Conservation (phyloP, 2,888 invertebrate genomes). For the Drosophila nigritarsus region DNA sequence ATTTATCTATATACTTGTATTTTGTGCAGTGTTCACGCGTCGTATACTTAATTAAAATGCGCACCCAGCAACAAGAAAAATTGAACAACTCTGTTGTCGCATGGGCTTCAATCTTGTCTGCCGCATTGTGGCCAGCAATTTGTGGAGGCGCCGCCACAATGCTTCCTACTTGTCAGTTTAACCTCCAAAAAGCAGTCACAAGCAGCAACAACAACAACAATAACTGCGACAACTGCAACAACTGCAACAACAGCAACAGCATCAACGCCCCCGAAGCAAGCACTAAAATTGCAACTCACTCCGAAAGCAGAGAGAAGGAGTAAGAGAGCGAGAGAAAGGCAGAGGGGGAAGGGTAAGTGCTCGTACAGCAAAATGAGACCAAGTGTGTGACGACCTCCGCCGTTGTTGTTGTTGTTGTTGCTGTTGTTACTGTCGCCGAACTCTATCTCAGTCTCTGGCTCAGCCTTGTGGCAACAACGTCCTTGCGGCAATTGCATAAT, state of each 20-base stretch:
- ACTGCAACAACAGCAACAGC: conserved; percentile 27
- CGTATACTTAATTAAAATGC: conserved; percentile 65
- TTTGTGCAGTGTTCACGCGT: conserved; percentile 53
- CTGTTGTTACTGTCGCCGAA: conserved; percentile 34
- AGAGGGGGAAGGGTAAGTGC: conserved; percentile 12
- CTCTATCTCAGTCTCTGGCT: conserved; percentile 21
- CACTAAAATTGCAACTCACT: conserved; percentile 61
- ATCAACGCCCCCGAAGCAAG: conserved; percentile 68
- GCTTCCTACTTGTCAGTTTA: conserved; percentile 76
- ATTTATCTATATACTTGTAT: conserved; percentile 20
- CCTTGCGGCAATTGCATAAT: conserved; percentile 79
- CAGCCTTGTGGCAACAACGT: conserved; percentile 75
- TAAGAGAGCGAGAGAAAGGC: conserved; percentile 4
- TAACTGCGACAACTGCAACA: conserved; percentile 25
- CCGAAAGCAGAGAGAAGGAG: conserved; percentile 6
- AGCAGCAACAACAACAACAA: conserved; percentile 36
- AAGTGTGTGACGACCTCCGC: conserved; percentile 77
- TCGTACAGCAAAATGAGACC: conserved; percentile 67
- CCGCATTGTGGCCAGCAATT: conserved; percentile 71
- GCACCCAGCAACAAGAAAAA: conserved; percentile 40
- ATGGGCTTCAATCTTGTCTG: conserved; percentile 38
- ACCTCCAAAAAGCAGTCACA: conserved; percentile 68
- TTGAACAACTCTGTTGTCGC: conserved; percentile 19
- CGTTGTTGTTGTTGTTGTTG: conserved; percentile 24
- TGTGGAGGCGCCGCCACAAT: conserved; percentile 67